Conservation (phyloP, 2,113 vertebrate species). For the Strix uralensis region DNA sequence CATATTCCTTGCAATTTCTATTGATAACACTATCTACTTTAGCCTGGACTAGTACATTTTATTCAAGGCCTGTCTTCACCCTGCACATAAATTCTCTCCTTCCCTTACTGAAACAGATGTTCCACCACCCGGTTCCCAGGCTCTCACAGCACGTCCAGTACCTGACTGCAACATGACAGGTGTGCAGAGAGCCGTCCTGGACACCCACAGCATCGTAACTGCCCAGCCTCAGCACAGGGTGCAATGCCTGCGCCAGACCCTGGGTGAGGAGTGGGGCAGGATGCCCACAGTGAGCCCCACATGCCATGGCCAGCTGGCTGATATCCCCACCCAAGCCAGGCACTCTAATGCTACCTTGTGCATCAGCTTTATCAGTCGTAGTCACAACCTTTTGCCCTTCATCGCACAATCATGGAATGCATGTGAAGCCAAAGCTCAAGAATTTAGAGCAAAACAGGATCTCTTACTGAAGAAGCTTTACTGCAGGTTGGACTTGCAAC, state of each 20-base stretch:
- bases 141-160: rapidly evolving
- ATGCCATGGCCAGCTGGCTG: rapidly evolving
- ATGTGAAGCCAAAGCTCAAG: not conserved
- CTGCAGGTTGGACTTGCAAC: not conserved
- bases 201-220: rapidly evolving
- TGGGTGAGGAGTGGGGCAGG: not conserved
- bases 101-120: not conserved
- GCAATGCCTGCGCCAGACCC: rapidly evolving
- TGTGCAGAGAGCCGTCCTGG: not conserved
- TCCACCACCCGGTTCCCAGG: rapidly evolving
- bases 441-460: not conserved
- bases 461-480: not conserved
- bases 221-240: not conserved
- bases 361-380: not conserved
- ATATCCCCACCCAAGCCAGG: not conserved
- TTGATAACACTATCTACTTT: not conserved
- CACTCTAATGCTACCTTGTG: rapidly evolving
- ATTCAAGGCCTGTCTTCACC: not conserved
- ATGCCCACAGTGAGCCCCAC: not conserved
- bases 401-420: not conserved
- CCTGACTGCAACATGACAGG: rapidly evolving
- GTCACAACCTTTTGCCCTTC: not conserved
- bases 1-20: not conserved
- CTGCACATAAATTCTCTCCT: not conserved
- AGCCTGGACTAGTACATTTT: not conserved